Base-by-base conservation (phyloP, 2,888 invertebrate species). In the Tigriopus californicus region DNA sequence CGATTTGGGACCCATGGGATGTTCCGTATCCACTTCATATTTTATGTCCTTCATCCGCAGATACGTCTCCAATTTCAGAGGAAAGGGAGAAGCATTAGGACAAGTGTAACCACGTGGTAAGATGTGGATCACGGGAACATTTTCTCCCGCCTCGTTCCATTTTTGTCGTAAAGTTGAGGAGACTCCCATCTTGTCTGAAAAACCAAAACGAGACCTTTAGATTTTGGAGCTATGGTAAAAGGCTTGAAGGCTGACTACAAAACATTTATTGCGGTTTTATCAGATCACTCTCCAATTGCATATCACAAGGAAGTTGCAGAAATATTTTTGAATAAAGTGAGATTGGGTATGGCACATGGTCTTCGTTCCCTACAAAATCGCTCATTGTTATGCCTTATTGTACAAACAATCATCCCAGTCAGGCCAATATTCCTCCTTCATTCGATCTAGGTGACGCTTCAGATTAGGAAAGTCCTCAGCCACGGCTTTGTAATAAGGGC, bases 51-150 rank as follows among this genome's bases (percentile, higher is more conserved):
- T 25, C 58, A 58, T 47, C 12, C 58, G 15, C 40, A 47, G 25
- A 49, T 22, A 58, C 11, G 58, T 58, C 48, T 58, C 58, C 18
- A 58, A 20, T 41, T 58, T 58, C 6, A 58, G 25, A 15, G 58
- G 48, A 24, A 41, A 58, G 48, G 58, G 48, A 25, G 58, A 58
- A 25, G 49, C 33, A 49, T 47, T 58, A 13, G 58, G 58, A 18
- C 48, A 48, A 48, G 48, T 25, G 33, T 20, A 47, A 22, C 3
- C 3, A 18, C 58, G 46, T 22, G 48, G 58, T 25, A 48, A 58
- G 1, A 33, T 15, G 25, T 58, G 58, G 18, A 58, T 15, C 5
- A 58, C 40, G 33, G 47, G 47, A 13, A 58, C 58, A 24, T 58
- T 48, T 41, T 58, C 25, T 47, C 58, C 58, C 13, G 49, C 49